These are phyloP conservation scores for Diachasma alloeum DNA, from an alignment of 1,140 invertebrate genomes.

Conservation along the genomic window DNA sequence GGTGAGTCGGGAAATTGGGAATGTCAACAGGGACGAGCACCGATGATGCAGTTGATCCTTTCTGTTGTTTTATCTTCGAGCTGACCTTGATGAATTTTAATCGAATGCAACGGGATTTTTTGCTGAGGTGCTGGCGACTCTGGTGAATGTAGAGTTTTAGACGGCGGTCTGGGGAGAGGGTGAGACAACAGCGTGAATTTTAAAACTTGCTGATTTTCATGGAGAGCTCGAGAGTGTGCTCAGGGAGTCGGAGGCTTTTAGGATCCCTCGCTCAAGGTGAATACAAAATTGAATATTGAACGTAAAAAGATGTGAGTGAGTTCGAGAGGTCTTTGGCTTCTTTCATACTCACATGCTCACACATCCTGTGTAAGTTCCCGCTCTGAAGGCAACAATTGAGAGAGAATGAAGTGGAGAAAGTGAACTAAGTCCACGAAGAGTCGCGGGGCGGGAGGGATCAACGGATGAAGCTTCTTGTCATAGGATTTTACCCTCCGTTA, in stretches of 20 bases:
- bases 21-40: too few relatives aligned
- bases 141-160: background rate
- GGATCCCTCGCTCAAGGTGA: background rate
- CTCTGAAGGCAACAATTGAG: background rate
- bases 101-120: background rate
- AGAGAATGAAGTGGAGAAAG: background rate
- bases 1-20: too few relatives aligned
- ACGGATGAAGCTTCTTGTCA: too few relatives aligned
- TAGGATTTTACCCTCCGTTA: too few relatives aligned
- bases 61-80: too few relatives aligned
- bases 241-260: slow-evolving; percentile 7
- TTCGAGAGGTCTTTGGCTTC: background rate
- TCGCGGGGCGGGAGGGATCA: too few relatives aligned
- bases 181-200: slow-evolving; percentile 22
- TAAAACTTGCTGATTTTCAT: slow-evolving; percentile 44
- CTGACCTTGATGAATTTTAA: too few relatives aligned
- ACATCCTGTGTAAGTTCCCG: background rate
- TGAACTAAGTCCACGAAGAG: too few relatives aligned
- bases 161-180: background rate
- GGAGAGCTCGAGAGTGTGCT: slow-evolving; percentile 43
- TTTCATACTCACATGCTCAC: background rate
- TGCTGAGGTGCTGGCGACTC: too few relatives aligned
- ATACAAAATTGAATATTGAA: background rate
- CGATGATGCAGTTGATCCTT: too few relatives aligned
- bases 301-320: background rate